Evolutionary conservation across 2,888 invertebrate species (phyloP).

Genomic region (Andrena flavipes): DNA sequence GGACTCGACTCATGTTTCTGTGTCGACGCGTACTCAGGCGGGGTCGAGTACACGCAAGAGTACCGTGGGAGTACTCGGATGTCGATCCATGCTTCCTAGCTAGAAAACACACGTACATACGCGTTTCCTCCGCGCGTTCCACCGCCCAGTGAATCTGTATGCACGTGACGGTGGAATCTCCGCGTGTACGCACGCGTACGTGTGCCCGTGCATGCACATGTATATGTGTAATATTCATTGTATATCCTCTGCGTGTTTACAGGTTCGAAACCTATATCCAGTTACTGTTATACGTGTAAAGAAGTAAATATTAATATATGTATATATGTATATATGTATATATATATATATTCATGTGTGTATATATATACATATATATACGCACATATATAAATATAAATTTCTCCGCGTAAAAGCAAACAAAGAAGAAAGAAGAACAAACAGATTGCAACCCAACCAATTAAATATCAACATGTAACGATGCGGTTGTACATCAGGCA

Average conservation of each 20-base stretch:
- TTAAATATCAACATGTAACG: slow-evolving; percentile 82
- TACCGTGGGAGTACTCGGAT: slow-evolving; percentile 14
- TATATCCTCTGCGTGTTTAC: slow-evolving; percentile 2
- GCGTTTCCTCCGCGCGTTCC: background rate
- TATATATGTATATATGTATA: slow-evolving; percentile 23
- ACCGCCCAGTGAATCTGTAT: background rate
- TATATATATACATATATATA: slow-evolving; percentile 39
- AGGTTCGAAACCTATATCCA: slow-evolving; percentile 29
- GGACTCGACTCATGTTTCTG: slow-evolving; percentile 64
- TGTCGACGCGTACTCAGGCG: slow-evolving; percentile 15
- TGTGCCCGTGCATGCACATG: background rate
- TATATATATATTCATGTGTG: slow-evolving; percentile 25
- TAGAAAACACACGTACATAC: slow-evolving; percentile 38
- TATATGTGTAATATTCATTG: slow-evolving; percentile 2
- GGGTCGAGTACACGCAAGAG: slow-evolving; percentile 12
- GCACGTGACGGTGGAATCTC: slow-evolving; percentile 22
- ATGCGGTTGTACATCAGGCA: slow-evolving; percentile 77
- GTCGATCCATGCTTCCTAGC: slow-evolving; percentile 25
- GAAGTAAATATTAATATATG: slow-evolving; percentile 38
- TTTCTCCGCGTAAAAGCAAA: slow-evolving; percentile 69
- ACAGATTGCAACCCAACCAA: slow-evolving; percentile 83
- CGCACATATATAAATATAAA: slow-evolving; percentile 53
- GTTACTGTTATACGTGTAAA: slow-evolving; percentile 50
- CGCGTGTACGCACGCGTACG: background rate
- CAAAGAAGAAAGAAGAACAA: slow-evolving; percentile 77